A percentile compares a stretch with the other conserved stretches of the same genome.
These are phyloP conservation scores for Diglossa cyanea DNA, from an alignment of 2,797 vertebrate genomes.

Conservation along the genomic window DNA sequence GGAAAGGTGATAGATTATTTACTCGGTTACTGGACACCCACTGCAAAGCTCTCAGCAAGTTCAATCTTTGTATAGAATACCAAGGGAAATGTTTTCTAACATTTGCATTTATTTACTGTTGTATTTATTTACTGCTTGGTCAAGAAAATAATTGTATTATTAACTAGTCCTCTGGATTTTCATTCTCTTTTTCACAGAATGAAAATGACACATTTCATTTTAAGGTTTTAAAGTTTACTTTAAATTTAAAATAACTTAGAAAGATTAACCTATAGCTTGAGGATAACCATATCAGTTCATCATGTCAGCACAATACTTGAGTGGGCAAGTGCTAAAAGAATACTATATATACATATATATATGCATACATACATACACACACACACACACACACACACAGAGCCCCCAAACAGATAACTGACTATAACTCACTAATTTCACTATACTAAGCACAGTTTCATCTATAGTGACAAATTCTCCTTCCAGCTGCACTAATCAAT, in stretches of 20 bases:
- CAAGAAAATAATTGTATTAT: not conserved
- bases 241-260: not conserved
- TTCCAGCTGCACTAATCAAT: not conserved
- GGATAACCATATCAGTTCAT: not conserved
- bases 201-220: not conserved
- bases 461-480: not conserved
- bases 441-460: not conserved
- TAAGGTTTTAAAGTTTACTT: not conserved
- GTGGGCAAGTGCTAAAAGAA: not conserved
- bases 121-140: not conserved
- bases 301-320: not conserved
- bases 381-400: accelerated
- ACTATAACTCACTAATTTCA: not conserved
- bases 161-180: not conserved
- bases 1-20: slow-evolving; percentile 19
- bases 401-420: not conserved
- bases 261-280: not conserved
- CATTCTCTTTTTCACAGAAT: not conserved
- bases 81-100: slow-evolving; percentile 14
- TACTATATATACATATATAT: not conserved
- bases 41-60: not conserved
- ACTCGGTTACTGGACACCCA: not conserved
- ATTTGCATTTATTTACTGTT: slow-evolving; percentile 10
- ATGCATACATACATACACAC: not conserved
- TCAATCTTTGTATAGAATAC: not conserved